Evolutionary conservation across 2,113 vertebrate genomes (phyloP), one percentile per base, ranked within the genome.

Genomic region (Scalopus aquaticus): DNA sequence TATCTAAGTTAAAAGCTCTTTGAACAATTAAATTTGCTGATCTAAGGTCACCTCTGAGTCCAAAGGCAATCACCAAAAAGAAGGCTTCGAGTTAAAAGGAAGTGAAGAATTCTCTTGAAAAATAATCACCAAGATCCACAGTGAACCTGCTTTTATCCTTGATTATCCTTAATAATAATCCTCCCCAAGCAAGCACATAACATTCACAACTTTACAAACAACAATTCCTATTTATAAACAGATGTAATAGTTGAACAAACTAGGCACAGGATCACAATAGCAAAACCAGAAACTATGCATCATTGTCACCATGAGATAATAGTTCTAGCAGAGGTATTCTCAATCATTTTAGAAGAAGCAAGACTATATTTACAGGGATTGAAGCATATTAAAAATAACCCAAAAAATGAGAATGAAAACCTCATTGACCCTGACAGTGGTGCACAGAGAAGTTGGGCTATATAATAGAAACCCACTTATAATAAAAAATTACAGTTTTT

Each of bases 61-160:
- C 54, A 92, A 96, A 92, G 60, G 42, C 24, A 90, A 88, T 77
- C n/a, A 37, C 26, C 16, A 88, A 90, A 91, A 89, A 85, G 49
- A 51, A 16, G 49, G 9, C 51, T 78, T 79, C 79, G 16, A 32
- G 30, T 46, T 88, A 88, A 83, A 93, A 83, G 44, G 5, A 84
- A 91, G 35, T 19, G 62, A 81, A 67, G 58, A 77, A 69, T 84
- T 92, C 39, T 88, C 32, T 80, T 86, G 13, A 70, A 93, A 91
- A 87, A 76, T 67, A 82, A 77, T 62, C 17, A 90, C 67, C 9
- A 64, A 77, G 78, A 72, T 54, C 24, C 86, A 93, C 1, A 84
- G 64, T 32, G 24, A 91, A 79, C 4, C n/a, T 67, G 20, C 20
- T 93, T 93, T 89, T 22, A 87, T 58, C n/a, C 32, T 51, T 64